Evolutionary conservation across 64 coral and sea anemone species (phyloP), one percentile per base, ranked within the genome.

Genomic region (Platygyra sinensis): DNA sequence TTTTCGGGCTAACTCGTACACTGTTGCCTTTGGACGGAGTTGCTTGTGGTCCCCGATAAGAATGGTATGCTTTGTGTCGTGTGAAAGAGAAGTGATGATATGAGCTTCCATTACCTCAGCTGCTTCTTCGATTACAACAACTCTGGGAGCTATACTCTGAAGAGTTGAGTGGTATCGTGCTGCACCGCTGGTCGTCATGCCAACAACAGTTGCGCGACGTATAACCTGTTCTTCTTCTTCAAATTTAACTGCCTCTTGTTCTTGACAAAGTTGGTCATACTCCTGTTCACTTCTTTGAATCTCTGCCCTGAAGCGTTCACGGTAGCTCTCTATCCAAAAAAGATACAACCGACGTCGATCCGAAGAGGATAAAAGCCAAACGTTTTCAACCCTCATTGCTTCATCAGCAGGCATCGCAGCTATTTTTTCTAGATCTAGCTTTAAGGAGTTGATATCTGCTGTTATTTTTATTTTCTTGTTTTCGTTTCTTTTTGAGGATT

Each of bases 11-110:
- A 96, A 49, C 33, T 96, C 81, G 10, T 93, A 93, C 2, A 93
- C 94, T n/a, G 91, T 90, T 20, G 94, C 87, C 77, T 96, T 96
- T 5, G 94, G 94, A 30, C 94, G 87, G 0, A 96, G 80, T 71
- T 96, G 94, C 51, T 93, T 96, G 76, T 96, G 94, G 31, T 96
- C 94, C 32, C 94, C 94, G 32, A 96, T 96, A 33, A 96, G 72
- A 87, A 96, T 93, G 3, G 85, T 69, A 16, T 96, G 94, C 30
- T 96, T 67, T 20, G 91, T 93, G 4, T 82, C 83, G 60, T 80
- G 52, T 0, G 91, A 86, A 29, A 96, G 79, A 25, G 94, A 93
- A 6, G 94, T 96, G 15, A 96, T 74, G 17, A 96, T 96, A 30
- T 96, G 94, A 17, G 94, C 63, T 78, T 94, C 92, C 20, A 94